These are phyloP conservation scores for Rhyzopertha dominica DNA, from an alignment of 1,140 invertebrate species.

Conservation along the genomic window DNA sequence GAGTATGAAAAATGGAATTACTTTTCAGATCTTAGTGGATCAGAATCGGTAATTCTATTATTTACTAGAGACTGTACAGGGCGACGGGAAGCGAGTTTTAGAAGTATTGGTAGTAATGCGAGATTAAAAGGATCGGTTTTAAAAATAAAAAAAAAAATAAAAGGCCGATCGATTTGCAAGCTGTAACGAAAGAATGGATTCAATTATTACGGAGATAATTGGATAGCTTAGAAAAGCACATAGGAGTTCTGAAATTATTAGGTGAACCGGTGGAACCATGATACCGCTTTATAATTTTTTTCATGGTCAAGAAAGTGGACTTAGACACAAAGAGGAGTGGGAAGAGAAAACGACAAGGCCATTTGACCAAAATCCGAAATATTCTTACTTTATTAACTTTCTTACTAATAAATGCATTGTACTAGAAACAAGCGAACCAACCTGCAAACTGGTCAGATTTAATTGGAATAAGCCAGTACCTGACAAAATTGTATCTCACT, in stretches of 20 bases:
- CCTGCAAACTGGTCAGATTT: no score
- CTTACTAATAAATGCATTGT: no score
- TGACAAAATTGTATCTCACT: no score
- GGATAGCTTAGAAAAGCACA: constrained; percentile 17
- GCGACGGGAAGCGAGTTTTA: constrained; percentile 2
- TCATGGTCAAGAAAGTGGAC: constrained; percentile 20
- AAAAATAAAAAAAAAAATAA: neutral
- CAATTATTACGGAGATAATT: constrained; percentile 13
- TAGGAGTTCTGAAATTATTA: constrained; percentile 21
- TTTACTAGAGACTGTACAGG: constrained; percentile 3
- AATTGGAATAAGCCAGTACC: no score
- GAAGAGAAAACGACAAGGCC: no score
- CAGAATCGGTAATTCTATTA: constrained; percentile 8
- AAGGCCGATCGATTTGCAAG: constrained; percentile 15
- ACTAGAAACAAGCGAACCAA: neutral
- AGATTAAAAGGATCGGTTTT: constrained; percentile 4
- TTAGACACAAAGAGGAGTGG: constrained; percentile 20
- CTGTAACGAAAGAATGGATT: constrained; percentile 16
- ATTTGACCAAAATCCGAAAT: no score
- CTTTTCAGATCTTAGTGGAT: constrained; percentile 6
- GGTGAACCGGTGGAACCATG: constrained; percentile 21
- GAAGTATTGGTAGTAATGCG: constrained; percentile 4
- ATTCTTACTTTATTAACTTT: no score
- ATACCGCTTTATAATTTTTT: constrained; percentile 20
- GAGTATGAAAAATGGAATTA: constrained; percentile 11